Evolutionary conservation across 2,113 vertebrate genomes (phyloP), one percentile per base, ranked within the genome.

Genomic region (Zootoca vivipara): DNA sequence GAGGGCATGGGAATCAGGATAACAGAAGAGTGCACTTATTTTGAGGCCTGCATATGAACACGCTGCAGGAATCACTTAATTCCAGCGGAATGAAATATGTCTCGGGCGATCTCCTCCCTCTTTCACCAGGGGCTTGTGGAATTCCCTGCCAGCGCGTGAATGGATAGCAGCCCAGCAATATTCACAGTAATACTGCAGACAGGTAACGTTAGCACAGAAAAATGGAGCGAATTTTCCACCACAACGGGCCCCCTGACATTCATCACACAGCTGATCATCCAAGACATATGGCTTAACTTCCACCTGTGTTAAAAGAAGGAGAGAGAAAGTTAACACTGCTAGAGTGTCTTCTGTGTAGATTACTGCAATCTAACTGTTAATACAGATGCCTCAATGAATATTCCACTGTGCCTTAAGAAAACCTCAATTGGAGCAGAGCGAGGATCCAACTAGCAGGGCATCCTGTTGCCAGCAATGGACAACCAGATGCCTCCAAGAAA

Each of bases 271-370:
- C 97, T 99, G 99, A 97, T 99, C 99, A 91, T 99, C 99, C 98
- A 99, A 93, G 95, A 99, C 99, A 96, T 99, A 99, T 99, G 99
- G 99, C 99, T 99, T 99, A 97, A 99, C 99, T 98, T 99, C 99
- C 98, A 99, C 99, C 99, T 99, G 97, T 18, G 30, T 93, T 70
- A 87, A 87, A 83, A 93, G 75, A 91, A 65, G 89, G 15, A 80
- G 95, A 83, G 77, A 87, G 20, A 89, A 64, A 90, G 33, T 56
- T 87, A 8, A 90, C 28, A 85, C 7, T 42, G 69, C n/a, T n/a
- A 83, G 33, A 2, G 5, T 38, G 46, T 69, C 46, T 33, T 72
- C 10, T 26, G 30, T 72, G 58, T 33, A 22, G 40, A 77, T 28
- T 58, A 64, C 9, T 40, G 38, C 84, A 65, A 85, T 67, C 58